Evolutionary conservation across 2,888 invertebrate species (phyloP), one percentile per base, ranked within the genome.

Genomic region (Zonitis immaculata): DNA sequence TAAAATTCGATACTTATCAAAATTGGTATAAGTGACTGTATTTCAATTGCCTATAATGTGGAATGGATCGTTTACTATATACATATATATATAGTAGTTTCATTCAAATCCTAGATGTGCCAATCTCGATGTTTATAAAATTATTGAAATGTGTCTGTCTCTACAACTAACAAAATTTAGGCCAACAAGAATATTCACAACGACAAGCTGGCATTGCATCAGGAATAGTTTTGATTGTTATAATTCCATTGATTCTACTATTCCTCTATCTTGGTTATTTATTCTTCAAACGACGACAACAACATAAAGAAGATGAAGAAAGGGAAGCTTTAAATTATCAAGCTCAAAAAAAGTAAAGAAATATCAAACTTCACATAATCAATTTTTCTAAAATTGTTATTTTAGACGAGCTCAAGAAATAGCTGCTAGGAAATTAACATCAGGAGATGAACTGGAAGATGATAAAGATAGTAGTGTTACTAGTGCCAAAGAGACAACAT

Each of bases 181-280:
- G 89, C 67, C 84, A 86, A 62, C 87, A 89, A 73, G 91, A 91
- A 76, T 90, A 89, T 75, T 86, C 87, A 11, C 82, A 88, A 6
- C 82, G 89, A 47, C 86, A 87, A 63, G 85, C 89, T 25, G 91
- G 91, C 16, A 78, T 88, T 7, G 89, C 92, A 2, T 83, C 87
- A 70, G 91, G 88, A 59, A 84, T 91, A 70, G 83, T 91, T 63
- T 77, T 90, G 60, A 85, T 86, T 5, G 82, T 91, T 48, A 77
- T 93, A 70, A 76, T 93, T 59, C 90, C 92, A 1, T 79, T 91
- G 49, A 67, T 90, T 25, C 76, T 92, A 57, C 74, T 86, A 9
- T 78, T 90, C 49, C 81, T 89, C 8, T 76, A 70, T 55, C 53
- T 73, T 47, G 76, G 69, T 1, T 73, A 67, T 54, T 63, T 66